These are phyloP conservation scores for Oreochromis spilurus DNA, from an alignment of 2,113 vertebrate species.

Conservation along the genomic window DNA sequence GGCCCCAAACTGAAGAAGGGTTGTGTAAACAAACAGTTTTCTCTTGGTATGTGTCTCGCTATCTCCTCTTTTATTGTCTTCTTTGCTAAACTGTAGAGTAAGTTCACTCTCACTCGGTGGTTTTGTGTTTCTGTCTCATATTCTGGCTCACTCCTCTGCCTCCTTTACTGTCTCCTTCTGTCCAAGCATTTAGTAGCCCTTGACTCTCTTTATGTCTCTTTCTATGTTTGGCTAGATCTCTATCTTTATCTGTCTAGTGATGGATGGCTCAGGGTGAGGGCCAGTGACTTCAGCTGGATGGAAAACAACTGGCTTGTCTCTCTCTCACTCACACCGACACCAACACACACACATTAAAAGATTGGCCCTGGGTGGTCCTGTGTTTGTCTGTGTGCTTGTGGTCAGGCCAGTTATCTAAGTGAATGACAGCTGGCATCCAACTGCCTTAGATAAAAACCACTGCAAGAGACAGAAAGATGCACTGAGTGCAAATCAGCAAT, in stretches of 20 bases:
- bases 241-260: conserved; percentile 35
- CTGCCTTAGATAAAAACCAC: conserved; percentile 29
- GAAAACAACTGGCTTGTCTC: conserved; percentile 50
- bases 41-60: neutral
- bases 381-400: conserved; percentile 34
- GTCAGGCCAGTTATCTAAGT: conserved; percentile 42
- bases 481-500: neutral
- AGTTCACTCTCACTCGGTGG: neutral
- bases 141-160: neutral
- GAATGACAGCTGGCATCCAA: conserved; percentile 53
- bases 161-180: neutral
- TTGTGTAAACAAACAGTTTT: neutral
- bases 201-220: conserved; percentile 11
- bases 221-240: conserved; percentile 32
- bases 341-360: neutral
- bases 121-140: neutral
- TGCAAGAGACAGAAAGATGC: neutral
- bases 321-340: neutral
- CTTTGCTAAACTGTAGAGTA: neutral
- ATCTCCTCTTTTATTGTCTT: neutral
- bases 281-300: conserved; percentile 47
- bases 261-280: conserved; percentile 53
- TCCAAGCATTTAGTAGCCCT: conserved; percentile 29
- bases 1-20: neutral
- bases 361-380: conserved; percentile 35